Base-by-base conservation (phyloP, 2,113 vertebrate genomes). In the Lonchura striata region DNA sequence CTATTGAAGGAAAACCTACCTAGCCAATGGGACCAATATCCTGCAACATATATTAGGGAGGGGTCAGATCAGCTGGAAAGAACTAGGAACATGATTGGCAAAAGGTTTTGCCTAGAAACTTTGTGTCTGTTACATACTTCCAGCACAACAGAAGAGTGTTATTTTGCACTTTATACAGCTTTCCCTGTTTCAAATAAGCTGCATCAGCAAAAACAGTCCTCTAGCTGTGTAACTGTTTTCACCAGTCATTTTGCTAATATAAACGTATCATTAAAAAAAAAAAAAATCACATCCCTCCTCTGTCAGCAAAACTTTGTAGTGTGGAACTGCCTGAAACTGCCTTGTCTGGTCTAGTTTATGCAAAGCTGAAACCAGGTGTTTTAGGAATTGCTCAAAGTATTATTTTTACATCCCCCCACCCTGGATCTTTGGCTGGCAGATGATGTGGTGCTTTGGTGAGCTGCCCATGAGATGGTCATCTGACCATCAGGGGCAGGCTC, bases 271-370 rank as follows among this genome's bases (percentile, higher is more conserved):
- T 93, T 94, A 3, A 10, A 60, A 33, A 52, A 59, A 60, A 59
- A 86, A 86, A 87, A 92, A 69, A 65, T 90, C 85, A 83, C 71
- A 91, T 92, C 66, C 33, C 35, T 94, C 27, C 91, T 90, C 77
- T 90, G 90, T 89, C 90, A 97, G 94, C 93, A 96, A 86, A 95
- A 88, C 87, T 66, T 59, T 72, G 39, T 92, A 66, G 63, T 18
- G 59, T 90, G 50, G 75, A 94, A 90, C 87, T 92, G 52, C 44
- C 79, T 93, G 68, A 93, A 94, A 86, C 78, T 95, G 78, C 94
- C 54, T 93, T 47, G 63, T 80, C 82, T 94, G 76, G 66, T 80
- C 83, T 85, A 59, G 59, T 77, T 95, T 82, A 83, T 74, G 35
- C 76, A 87, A 91, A 91, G 28, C 15, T 80, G 54, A 89, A 95